Evolutionary conservation across 2,797 vertebrate genomes (phyloP).

Genomic region (Borostomias antarcticus): DNA sequence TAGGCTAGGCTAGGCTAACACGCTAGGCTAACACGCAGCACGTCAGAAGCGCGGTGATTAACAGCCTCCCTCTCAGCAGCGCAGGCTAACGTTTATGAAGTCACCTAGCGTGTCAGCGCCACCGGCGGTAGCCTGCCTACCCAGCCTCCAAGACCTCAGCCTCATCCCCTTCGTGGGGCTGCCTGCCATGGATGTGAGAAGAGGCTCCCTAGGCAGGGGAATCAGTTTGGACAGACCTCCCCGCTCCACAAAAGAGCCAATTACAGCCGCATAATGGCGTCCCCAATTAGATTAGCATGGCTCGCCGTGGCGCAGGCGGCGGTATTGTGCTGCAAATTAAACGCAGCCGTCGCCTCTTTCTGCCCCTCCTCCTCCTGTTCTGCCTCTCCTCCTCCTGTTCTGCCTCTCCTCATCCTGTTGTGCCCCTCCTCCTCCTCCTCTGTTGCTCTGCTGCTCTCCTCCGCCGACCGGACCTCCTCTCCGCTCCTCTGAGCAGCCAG

Average conservation of each 20-base stretch:
- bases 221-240: constrained; percentile 59
- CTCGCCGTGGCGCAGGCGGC: constrained; percentile 33
- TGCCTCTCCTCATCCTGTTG: not conserved
- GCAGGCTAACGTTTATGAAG: constrained; percentile 25
- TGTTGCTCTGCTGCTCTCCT: not conserved
- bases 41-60: not conserved
- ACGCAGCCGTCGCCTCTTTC: constrained; percentile 25
- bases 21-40: not conserved
- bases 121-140: not conserved
- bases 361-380: not conserved
- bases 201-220: constrained; percentile 40
- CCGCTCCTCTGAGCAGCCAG: not conserved
- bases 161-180: constrained; percentile 34
- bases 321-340: constrained; percentile 60
- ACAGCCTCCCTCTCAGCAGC: not conserved
- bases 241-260: constrained; percentile 56
- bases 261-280: constrained; percentile 57
- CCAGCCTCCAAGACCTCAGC: not conserved
- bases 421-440: not conserved
- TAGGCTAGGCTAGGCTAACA: too few species aligned
- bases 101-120: constrained; percentile 15
- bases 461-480: not conserved
- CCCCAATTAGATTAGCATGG: constrained; percentile 68
- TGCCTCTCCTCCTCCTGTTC: not conserved
- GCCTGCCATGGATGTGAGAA: constrained; percentile 17